Evolutionary conservation across 2,888 invertebrate genomes (phyloP).

Genomic region (Chelonus formosanus): DNA sequence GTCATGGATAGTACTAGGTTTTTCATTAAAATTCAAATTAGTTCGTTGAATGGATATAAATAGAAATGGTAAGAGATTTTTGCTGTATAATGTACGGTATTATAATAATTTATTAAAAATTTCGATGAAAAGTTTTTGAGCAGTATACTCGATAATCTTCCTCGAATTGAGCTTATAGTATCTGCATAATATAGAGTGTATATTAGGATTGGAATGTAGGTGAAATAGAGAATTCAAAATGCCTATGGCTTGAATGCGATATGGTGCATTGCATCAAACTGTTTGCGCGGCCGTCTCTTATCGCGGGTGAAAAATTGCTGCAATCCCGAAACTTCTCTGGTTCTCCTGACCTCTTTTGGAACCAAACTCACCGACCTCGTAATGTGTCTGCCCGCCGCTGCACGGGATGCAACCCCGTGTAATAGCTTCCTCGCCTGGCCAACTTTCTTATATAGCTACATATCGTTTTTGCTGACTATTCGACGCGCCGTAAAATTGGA

Average conservation of each 20-base stretch:
- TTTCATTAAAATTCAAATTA: too few species aligned
- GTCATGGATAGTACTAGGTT: too few species aligned
- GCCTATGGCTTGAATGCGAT: constrained; percentile 8
- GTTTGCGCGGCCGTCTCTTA: constrained; percentile 45
- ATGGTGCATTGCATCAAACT: constrained; percentile 42
- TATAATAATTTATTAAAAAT: too few species aligned
- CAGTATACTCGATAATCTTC: too few species aligned
- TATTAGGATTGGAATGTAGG: not conserved
- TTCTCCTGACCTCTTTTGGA: constrained; percentile 47
- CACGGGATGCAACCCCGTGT: constrained; percentile 34
- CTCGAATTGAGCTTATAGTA: too few species aligned
- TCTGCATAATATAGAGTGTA: not conserved
- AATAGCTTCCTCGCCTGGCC: constrained; percentile 36
- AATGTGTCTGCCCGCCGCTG: constrained; percentile 37
- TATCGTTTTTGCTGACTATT: constrained; percentile 27
- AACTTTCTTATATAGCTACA: constrained; percentile 36
- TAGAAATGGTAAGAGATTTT: too few species aligned
- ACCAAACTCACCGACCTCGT: constrained; percentile 41
- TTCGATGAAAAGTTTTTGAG: too few species aligned
- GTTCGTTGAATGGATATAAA: too few species aligned
- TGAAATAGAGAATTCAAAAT: constrained; percentile 2
- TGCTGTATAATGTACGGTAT: too few species aligned
- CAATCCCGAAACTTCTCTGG: constrained; percentile 45
- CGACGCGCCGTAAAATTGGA: constrained; percentile 29
- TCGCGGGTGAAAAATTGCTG: constrained; percentile 50